Evolutionary conservation across 2,113 vertebrate species (phyloP).

Genomic region (Procapra przewalskii): DNA sequence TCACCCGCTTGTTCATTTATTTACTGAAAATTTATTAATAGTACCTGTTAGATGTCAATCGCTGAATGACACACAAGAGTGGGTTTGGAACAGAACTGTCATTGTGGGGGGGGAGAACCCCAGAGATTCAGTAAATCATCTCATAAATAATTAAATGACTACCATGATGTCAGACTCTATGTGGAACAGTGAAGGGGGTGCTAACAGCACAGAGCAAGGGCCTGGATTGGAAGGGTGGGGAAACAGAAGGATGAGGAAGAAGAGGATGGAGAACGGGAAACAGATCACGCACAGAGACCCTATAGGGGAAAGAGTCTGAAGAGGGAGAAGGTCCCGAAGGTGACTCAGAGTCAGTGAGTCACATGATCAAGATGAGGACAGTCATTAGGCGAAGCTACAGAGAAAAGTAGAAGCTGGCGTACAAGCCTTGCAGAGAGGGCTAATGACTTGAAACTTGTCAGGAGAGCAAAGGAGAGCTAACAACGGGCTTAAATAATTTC

Average conservation of each 20-base stretch:
- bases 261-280: rapidly evolving
- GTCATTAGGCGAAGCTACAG: not conserved
- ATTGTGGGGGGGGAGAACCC: not conserved
- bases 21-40: not conserved
- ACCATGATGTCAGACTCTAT: not conserved
- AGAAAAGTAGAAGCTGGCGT: not conserved
- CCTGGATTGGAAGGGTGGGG: not conserved
- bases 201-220: not conserved
- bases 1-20: not conserved
- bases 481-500: not conserved
- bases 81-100: not conserved
- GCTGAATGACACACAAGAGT: not conserved
- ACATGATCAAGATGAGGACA: not conserved
- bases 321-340: not conserved
- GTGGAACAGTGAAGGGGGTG: not conserved
- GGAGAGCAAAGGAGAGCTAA: not conserved
- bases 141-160: not conserved
- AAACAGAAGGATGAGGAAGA: not conserved
- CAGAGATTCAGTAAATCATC: not conserved
- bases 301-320: not conserved
- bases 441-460: not conserved
- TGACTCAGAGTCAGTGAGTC: not conserved
- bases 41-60: not conserved
- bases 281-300: not conserved
- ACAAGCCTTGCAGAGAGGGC: not conserved